Conservation (phyloP, 2,113 vertebrate species). For the Istiophorus platypterus region DNA sequence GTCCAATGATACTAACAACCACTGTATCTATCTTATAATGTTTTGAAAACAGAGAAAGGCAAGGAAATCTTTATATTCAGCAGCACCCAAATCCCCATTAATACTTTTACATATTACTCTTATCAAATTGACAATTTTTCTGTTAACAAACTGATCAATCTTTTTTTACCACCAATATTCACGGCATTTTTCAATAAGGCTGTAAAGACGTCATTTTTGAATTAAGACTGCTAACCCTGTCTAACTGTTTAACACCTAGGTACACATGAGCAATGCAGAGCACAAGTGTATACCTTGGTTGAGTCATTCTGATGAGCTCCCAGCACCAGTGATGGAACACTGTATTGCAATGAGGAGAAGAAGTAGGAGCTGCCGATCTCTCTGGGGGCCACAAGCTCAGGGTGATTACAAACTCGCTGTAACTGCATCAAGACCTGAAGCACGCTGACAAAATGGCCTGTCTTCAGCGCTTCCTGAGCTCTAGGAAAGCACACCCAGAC, state of each 20-base stretch:
- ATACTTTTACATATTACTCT: too few species aligned
- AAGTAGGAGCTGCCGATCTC: slow-evolving; percentile 85
- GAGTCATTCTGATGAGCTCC: slow-evolving; percentile 84
- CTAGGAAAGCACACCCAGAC: slow-evolving; percentile 69
- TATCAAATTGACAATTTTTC: background rate
- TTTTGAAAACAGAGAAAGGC: background rate
- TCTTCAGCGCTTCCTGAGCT: slow-evolving; percentile 92
- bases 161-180: background rate
- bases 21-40: too few species aligned
- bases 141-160: background rate
- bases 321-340: slow-evolving; percentile 88
- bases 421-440: slow-evolving; percentile 93
- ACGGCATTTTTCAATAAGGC: background rate
- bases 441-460: slow-evolving; percentile 94
- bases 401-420: slow-evolving; percentile 93
- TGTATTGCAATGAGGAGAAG: slow-evolving; percentile 86
- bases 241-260: too few species aligned
- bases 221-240: background rate
- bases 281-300: slow-evolving; percentile 83
- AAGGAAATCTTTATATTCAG: background rate
- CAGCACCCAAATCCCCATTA: too few species aligned
- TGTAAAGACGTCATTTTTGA: background rate
- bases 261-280: background rate
- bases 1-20: too few species aligned
- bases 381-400: slow-evolving; percentile 89